A percentile compares a stretch with the other conserved stretches of the same genome.
These are phyloP conservation scores for Pseudomyrmex dendroicus DNA, from an alignment of 1,140 invertebrate genomes.

Conservation along the genomic window DNA sequence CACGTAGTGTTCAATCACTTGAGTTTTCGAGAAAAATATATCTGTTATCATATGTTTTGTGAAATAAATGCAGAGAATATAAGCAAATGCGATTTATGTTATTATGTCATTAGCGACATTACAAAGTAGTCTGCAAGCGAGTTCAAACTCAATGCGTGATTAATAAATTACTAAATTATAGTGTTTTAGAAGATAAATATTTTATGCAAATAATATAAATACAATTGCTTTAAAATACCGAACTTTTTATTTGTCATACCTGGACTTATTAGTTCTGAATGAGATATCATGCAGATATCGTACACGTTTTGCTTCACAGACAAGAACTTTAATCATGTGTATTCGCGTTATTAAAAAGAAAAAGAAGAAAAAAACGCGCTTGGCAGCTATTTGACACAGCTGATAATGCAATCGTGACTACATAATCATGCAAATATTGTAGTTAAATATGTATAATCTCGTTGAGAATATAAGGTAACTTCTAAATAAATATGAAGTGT, in stretches of 20 bases:
- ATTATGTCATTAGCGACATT: neutral
- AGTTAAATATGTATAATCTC: conserved; percentile 11
- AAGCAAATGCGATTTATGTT: neutral
- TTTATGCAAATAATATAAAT: neutral
- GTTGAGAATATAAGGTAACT: neutral
- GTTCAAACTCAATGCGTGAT: neutral
- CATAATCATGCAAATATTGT: conserved; percentile 16
- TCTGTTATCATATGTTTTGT: neutral
- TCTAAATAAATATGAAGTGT: neutral
- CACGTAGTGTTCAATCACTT: neutral
- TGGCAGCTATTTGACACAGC: neutral
- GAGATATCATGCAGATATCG: neutral
- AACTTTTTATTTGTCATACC: conserved; percentile 22
- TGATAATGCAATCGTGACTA: neutral
- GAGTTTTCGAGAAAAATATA: neutral
- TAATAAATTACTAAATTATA: neutral
- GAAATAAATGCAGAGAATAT: neutral
- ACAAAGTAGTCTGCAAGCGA: neutral
- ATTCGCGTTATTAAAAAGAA: neutral
- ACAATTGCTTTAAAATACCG: neutral
- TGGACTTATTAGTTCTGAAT: neutral
- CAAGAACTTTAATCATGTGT: conserved; percentile 22
- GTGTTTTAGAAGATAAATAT: neutral
- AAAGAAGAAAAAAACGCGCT: conserved; percentile 15
- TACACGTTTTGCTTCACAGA: neutral